phyloP scores from a whole-genome alignment of 2,113 vertebrate species.

The Centrocercus urophasianus region DNA sequence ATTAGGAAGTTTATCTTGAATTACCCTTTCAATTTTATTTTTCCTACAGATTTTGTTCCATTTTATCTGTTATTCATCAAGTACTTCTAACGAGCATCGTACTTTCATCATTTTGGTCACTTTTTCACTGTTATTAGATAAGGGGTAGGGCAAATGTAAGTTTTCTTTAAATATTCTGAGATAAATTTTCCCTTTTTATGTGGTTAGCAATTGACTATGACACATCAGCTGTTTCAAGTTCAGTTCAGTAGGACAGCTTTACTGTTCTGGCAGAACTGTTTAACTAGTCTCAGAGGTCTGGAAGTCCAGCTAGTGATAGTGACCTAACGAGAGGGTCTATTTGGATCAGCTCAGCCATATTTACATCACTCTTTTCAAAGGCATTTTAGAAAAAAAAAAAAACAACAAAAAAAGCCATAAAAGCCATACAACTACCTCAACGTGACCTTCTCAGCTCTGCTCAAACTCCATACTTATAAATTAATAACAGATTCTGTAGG shows the following conservation, averaged over 20 bases:
- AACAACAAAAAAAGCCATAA: background rate
- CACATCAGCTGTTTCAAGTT: background rate
- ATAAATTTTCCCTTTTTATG: background rate
- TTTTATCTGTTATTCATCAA: background rate
- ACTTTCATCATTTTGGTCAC: background rate
- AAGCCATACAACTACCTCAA: background rate
- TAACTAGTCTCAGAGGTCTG: background rate
- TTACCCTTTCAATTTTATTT: background rate
- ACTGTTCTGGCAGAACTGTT: background rate
- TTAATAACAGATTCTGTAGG: constrained; percentile 28
- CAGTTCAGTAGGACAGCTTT: background rate
- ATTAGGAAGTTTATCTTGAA: background rate
- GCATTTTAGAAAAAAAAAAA: background rate
- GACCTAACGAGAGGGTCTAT: background rate
- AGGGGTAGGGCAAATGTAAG: background rate
- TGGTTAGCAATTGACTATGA: background rate
- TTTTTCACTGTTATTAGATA: background rate
- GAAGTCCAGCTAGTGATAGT: background rate
- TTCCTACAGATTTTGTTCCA: background rate
- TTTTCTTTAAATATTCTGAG: background rate
- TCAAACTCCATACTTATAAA: constrained; percentile 16
- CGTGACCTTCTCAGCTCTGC: background rate
- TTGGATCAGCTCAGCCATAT: background rate
- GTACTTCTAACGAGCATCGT: background rate
- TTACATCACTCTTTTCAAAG: background rate